Evolutionary conservation across 2,888 invertebrate genomes (phyloP), one percentile per base, ranked within the genome.

Genomic region (Amblyteles armatorius): DNA sequence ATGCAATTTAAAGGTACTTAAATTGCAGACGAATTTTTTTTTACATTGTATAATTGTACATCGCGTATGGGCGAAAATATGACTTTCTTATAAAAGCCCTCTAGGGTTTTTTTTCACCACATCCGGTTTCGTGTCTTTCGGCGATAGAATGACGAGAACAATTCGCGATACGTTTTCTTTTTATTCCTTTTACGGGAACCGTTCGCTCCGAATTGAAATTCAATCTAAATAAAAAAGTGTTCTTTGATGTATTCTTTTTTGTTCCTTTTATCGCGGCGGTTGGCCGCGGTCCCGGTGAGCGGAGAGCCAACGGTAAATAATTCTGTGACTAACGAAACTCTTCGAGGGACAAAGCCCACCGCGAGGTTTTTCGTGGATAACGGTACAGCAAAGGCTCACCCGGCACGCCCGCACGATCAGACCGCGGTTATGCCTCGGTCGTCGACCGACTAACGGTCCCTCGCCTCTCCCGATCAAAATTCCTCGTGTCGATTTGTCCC

Each of bases 401-500:
- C 26, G 57, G 44, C 73, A 44, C 57, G 73, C 73, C 73, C 73
- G 57, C 73, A 73, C 73, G 36, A 57, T 60, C 57, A 36, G 26
- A 55, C 60, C 40, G 22, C 57, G 73, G 57, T 26, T 33, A 19
- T 80, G 26, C 22, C 57, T 9, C 74, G 74, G 74, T 76, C 74
- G 80, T 73, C 80, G 80, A 80, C 80, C 80, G 67, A 73, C 40
- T 67, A 73, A 80, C 80, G 80, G 80, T 67, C 36, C 33, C 19
- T 63, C 36, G 60, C n/a, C 57, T 26, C 55, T 57, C 57, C 36
- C 60, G 73, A 73, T 60, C 73, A 60, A 73, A 26, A 73, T 73
- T 73, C 73, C 73, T 60, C 44, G 57, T 60, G 57, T 73, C 57
- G 57, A 73, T 73, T 73, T 40, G 22, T 57, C 73, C 26, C 50